Evolutionary conservation across 2,797 vertebrate genomes (phyloP).

Genomic region (Selene dorsalis): DNA sequence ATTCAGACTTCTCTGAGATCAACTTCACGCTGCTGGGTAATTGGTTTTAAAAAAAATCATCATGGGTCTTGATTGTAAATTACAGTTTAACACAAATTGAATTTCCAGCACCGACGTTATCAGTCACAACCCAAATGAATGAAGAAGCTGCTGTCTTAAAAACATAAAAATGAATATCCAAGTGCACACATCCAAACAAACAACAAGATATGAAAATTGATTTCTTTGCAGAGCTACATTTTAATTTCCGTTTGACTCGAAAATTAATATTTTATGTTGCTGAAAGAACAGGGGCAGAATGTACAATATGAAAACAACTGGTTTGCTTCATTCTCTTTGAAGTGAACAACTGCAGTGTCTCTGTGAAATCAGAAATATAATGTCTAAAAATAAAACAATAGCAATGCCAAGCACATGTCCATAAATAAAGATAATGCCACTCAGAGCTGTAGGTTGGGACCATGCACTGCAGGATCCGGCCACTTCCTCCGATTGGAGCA

Average conservation of each 20-base stretch:
- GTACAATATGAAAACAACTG: not conserved
- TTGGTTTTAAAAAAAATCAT: no score
- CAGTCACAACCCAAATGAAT: not conserved
- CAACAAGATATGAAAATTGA: not conserved
- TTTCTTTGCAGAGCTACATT: not conserved
- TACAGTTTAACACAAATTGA: not conserved
- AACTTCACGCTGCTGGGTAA: no score
- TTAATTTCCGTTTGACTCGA: not conserved
- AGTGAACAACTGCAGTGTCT: not conserved
- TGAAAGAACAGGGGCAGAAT: not conserved
- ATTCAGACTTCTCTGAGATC: no score
- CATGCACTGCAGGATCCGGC: constrained; percentile 20
- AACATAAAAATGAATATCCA: not conserved
- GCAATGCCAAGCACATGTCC: not conserved
- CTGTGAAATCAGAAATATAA: constrained; percentile 1
- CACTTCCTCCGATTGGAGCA: constrained; percentile 54
- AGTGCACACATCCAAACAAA: not conserved
- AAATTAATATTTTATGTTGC: not conserved
- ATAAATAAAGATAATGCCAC: constrained; percentile 14
- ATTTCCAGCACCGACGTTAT: not conserved
- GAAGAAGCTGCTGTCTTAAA: not conserved
- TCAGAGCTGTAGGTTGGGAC: constrained; percentile 24
- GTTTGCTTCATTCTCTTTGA: not conserved
- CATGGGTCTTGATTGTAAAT: not conserved
- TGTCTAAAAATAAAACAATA: constrained; percentile 9